These are phyloP conservation scores for Botrylloides violaceus DNA, from an alignment of 23 tunicate species.

Conservation along the genomic window DNA sequence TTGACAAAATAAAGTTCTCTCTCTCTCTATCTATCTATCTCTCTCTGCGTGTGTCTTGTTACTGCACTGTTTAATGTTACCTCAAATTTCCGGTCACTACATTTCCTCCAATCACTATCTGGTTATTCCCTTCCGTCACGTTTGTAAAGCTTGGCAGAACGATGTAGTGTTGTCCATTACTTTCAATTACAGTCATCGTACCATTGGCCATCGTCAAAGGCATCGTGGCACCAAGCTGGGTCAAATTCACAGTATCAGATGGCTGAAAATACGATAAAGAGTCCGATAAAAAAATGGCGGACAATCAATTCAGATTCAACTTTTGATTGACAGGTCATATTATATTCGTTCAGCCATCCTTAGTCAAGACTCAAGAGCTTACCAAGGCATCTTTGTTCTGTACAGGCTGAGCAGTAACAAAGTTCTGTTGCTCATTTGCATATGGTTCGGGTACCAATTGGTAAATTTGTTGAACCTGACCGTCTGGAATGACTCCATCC, in stretches of 20 bases:
- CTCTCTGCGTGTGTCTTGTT: too few species aligned
- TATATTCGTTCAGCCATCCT: too few species aligned
- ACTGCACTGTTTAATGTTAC: too few species aligned
- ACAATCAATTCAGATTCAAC: too few species aligned
- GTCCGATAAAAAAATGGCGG: too few species aligned
- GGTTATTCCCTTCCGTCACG: neutral
- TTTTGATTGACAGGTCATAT: too few species aligned
- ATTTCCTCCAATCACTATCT: neutral
- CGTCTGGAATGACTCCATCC: neutral
- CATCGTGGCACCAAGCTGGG: slow-evolving; percentile 4
- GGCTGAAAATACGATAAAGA: slow-evolving; percentile 2
- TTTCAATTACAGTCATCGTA: slow-evolving; percentile 59
- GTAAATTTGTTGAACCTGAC: neutral
- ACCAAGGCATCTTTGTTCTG: neutral
- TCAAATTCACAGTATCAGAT: neutral
- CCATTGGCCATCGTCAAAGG: slow-evolving; percentile 45
- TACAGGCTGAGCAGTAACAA: neutral
- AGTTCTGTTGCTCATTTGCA: neutral
- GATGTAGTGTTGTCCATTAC: slow-evolving; percentile 70
- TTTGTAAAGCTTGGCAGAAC: slow-evolving; percentile 51
- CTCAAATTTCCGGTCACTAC: neutral
- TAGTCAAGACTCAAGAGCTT: neutral
- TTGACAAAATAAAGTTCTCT: too few species aligned
- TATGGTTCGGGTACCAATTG: neutral
- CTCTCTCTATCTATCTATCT: too few species aligned